Evolutionary conservation across 2,113 vertebrate genomes (phyloP), one percentile per base, ranked within the genome.

Genomic region (Oxyruncus cristatus): DNA sequence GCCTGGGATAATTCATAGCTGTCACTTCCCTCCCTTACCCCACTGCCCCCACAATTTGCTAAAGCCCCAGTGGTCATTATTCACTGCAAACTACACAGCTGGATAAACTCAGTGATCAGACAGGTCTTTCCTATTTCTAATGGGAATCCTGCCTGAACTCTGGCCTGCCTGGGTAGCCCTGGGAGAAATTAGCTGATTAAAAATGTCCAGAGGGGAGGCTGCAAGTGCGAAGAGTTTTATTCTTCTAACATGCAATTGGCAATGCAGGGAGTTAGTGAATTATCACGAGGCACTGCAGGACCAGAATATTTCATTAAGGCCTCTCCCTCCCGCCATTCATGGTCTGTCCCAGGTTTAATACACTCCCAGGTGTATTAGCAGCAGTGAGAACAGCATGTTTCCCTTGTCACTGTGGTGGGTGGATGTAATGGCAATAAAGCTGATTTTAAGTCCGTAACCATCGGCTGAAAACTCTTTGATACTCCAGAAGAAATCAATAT

Each of bases 141-240:
- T 85, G 93, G 92, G 89, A 95, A 82, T 92, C 88, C 74, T 74
- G 37, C 56, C 66, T 96, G 92, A 96, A 92, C 92, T 92, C 71
- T 72, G 88, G 77, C 88, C 85, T 92, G 81, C 81, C 71, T 65
- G 56, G 18, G 32, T 49, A 87, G 84, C 74, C 92, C 32, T 68
- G 78, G 84, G 92, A 97, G 86, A 95, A 96, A 96, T 92, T 93
- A 95, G 35, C 85, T 96, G 93, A 95, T 96, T 94, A 88, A 95
- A 76, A 92, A 85, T 41, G 21, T 76, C 81, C 93, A 77, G 14
- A 33, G 80, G 66, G 91, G 27, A 84, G 88, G 44, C 23, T 39
- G 62, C 53, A 76, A 93, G 65, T 85, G 50, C 78, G 74, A 91
- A 85, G 50, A 82, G 32, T 73, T 89, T 85, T 73, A 42, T 74